A percentile compares a stretch with the other conserved stretches of the same genome.
phyloP scores from a whole-genome alignment of 1,140 invertebrate genomes.

The Apis cerana region DNA sequence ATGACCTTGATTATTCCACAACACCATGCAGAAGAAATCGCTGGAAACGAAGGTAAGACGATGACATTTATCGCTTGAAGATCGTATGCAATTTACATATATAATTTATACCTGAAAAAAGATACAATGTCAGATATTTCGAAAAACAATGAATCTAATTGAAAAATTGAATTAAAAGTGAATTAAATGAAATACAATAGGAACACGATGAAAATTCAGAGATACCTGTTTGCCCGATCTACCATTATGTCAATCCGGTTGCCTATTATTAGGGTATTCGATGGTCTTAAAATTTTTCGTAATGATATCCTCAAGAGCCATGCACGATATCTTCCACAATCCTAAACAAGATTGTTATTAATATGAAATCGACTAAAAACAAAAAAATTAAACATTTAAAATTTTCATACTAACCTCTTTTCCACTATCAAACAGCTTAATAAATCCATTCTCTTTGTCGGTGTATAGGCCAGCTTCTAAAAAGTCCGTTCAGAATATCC shows the following conservation, averaged over 20 bases:
- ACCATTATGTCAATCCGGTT: conserved; percentile 72
- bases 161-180: no score
- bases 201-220: no score
- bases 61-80: not conserved
- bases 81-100: not conserved
- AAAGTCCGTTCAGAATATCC: not conserved
- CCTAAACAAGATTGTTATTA: conserved; percentile 6
- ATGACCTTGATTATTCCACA: not conserved
- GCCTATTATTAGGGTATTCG: conserved; percentile 69
- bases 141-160: accelerated
- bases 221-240: conserved; percentile 57
- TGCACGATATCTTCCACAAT: not conserved
- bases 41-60: not conserved
- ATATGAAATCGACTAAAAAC: not conserved
- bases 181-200: not conserved
- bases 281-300: conserved; percentile 45
- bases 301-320: conserved; percentile 56
- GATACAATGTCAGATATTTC: no score
- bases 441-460: not conserved
- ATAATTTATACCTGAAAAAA: not conserved
- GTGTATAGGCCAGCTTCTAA: not conserved
- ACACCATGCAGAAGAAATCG: not conserved
- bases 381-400: no score
- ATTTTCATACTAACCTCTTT: conserved; percentile 7
- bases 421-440: not conserved